Percentiles rank a stretch among this genome's conserved stretches.
phyloP scores from a whole-genome alignment of 2,113 vertebrate genomes.

The Channa argus region DNA sequence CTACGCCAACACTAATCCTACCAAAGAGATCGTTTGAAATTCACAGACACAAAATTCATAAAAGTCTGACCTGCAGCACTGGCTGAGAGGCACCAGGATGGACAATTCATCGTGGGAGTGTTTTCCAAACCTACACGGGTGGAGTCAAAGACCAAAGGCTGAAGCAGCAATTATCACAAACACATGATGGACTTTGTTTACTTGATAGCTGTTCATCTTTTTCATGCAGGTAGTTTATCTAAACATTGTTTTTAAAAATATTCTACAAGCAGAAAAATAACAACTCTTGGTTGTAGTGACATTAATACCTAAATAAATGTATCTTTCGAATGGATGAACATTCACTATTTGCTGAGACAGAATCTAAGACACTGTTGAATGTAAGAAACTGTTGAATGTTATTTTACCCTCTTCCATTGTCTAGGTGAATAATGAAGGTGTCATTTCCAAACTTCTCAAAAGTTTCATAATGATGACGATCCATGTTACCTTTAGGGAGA shows the following conservation, averaged over 20 bases:
- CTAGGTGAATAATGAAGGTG: slow-evolving; percentile 97
- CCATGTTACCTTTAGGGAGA: slow-evolving; percentile 91
- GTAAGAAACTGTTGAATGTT: slow-evolving; percentile 6
- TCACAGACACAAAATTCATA: neutral
- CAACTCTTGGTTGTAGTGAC: neutral
- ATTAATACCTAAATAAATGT: neutral
- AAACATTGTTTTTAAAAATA: too few species aligned
- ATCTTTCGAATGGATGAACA: neutral
- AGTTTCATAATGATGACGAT: slow-evolving; percentile 98
- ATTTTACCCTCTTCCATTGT: slow-evolving; percentile 95
- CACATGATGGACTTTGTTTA: neutral
- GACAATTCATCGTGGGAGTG: slow-evolving; percentile 96
- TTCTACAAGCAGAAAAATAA: too few species aligned
- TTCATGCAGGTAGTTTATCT: too few species aligned
- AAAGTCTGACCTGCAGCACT: slow-evolving; percentile 94
- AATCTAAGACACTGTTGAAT: neutral
- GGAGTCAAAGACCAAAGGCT: neutral
- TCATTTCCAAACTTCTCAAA: slow-evolving; percentile 99
- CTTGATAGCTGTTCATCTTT: neutral
- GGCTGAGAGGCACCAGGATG: slow-evolving; percentile 94
- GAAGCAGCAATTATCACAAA: slow-evolving; percentile 1
- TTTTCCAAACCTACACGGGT: slow-evolving; percentile 91
- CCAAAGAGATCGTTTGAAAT: neutral
- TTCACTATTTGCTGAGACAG: neutral
- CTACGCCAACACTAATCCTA: too few species aligned